Conservation (phyloP, 2,113 vertebrate genomes). For the Neogobius melanostomus region DNA sequence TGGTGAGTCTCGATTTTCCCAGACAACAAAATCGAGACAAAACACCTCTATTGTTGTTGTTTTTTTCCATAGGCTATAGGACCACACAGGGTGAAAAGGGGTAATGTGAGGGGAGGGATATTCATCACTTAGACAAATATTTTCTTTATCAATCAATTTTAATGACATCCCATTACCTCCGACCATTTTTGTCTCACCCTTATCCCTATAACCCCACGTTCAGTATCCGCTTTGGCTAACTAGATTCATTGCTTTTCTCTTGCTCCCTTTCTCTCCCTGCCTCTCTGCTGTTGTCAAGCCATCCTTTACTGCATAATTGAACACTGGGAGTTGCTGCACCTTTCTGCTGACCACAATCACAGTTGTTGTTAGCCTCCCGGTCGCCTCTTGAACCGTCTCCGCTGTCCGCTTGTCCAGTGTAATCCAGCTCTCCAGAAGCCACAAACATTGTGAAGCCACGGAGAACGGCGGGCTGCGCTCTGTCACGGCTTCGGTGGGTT, state of each 20-base stretch:
- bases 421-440: slow-evolving; percentile 21
- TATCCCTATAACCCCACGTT: background rate
- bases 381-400: slow-evolving; percentile 19
- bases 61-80: too few species aligned
- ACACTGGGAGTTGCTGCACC: slow-evolving; percentile 22
- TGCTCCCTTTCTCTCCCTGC: slow-evolving; percentile 30
- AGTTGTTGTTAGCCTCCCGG: slow-evolving; percentile 35
- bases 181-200: too few species aligned
- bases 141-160: too few species aligned
- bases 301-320: slow-evolving; percentile 33
- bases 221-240: background rate
- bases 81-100: too few species aligned
- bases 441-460: slow-evolving; percentile 6
- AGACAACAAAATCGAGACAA: too few species aligned
- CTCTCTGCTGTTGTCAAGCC: slow-evolving; percentile 18
- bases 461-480: background rate
- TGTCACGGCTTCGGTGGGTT: slow-evolving; percentile 9
- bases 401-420: slow-evolving; percentile 24
- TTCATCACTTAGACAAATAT: too few species aligned
- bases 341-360: slow-evolving; percentile 40
- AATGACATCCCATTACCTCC: too few species aligned
- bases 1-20: too few species aligned
- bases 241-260: slow-evolving; percentile 1
- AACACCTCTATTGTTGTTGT: too few species aligned
- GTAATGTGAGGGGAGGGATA: too few species aligned